These are phyloP conservation scores for Nannospalax galili DNA, from an alignment of 2,113 vertebrate genomes.

Conservation along the genomic window DNA sequence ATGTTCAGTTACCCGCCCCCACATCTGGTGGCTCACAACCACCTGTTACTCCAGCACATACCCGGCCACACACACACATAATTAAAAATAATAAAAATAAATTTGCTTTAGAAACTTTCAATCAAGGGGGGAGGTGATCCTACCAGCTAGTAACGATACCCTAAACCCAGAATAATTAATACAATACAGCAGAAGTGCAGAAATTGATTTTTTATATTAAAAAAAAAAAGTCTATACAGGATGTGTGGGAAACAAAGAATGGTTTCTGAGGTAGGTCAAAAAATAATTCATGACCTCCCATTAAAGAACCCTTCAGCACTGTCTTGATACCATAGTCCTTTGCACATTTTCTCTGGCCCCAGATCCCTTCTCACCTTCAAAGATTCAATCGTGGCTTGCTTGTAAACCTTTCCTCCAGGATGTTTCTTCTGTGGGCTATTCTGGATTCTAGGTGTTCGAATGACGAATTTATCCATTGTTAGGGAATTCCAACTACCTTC, in stretches of 20 bases:
- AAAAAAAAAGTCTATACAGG: not conserved
- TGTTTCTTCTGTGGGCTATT: conserved; percentile 74
- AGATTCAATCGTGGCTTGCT: conserved; percentile 94
- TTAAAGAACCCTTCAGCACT: not conserved
- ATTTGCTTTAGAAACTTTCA: not conserved
- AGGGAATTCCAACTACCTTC: conserved; percentile 17
- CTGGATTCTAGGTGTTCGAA: conserved; percentile 85
- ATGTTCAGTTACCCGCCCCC: not conserved
- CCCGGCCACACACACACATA: not conserved
- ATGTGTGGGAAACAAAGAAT: not conserved
- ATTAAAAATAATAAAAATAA: not conserved
- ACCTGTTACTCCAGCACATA: not conserved
- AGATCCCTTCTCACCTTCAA: conserved; percentile 89
- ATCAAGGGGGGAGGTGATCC: not conserved
- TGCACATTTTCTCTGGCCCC: conserved; percentile 7
- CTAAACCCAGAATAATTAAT: conserved; percentile 13
- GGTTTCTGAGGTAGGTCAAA: not conserved
- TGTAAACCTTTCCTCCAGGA: conserved; percentile 85
- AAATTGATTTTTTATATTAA: too few species aligned
- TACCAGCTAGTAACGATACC: not conserved
- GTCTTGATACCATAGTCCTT: not conserved
- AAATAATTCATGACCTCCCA: not conserved
- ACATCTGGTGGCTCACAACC: not conserved
- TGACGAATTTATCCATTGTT: conserved; percentile 94
- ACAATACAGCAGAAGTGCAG: not conserved